Conservation (phyloP, 2,113 vertebrate genomes). For the Cynocephalus volans region DNA sequence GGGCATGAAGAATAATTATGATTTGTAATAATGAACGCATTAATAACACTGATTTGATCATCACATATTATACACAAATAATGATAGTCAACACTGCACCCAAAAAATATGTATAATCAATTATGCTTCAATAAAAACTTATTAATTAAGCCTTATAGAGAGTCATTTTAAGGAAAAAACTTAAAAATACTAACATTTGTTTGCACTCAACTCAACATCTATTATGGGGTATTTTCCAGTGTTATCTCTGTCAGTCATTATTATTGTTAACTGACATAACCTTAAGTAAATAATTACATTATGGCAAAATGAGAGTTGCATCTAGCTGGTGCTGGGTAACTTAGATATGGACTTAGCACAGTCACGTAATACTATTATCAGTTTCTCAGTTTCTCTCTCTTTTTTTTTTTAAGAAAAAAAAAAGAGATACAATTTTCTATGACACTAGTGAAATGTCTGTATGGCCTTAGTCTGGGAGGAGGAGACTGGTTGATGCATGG, state of each 20-base stretch:
- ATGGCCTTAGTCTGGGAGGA: neutral
- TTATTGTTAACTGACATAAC: neutral
- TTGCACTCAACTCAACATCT: neutral
- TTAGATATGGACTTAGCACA: neutral
- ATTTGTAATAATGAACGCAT: no score
- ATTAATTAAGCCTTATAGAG: neutral
- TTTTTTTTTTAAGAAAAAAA: neutral
- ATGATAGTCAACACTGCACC: no score
- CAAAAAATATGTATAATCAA: neutral
- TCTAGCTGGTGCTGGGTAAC: neutral
- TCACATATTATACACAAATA: no score
- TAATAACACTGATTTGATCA: no score
- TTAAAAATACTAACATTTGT: conserved; percentile 27
- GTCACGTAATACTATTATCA: neutral
- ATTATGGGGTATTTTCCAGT: neutral
- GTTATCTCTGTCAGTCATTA: neutral
- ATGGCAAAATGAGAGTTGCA: neutral
- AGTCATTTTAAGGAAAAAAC: neutral
- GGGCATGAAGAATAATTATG: no score
- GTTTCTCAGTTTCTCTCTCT: neutral
- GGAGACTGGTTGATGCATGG: neutral
- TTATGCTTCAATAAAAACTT: no score
- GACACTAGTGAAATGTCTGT: neutral
- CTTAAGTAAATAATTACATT: conserved; percentile 8
- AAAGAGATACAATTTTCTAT: neutral